Base-by-base conservation (phyloP, 2,888 invertebrate species). In the Willowsia nigromaculata region DNA sequence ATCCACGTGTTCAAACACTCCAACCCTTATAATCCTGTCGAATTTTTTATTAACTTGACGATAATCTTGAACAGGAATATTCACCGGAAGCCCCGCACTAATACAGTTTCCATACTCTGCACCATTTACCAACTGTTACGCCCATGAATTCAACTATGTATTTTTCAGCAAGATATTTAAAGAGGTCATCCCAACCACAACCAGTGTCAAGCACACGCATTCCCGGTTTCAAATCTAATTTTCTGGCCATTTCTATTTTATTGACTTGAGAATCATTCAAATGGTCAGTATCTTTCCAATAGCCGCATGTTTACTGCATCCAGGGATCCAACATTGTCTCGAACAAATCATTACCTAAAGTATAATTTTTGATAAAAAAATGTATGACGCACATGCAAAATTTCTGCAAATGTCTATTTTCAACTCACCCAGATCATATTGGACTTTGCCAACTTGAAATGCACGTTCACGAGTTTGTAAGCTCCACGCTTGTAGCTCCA, bases 1-100 rank as follows among this genome's bases (percentile, higher is more conserved):
- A 13, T 90, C 88, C 22, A 90, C 89, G 59, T 87, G 88, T 65
- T 91, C 91, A 50, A 89, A 68, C 88, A 59, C 22, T 13, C 82
- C 82, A 37, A 43, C 11, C 9, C 43, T 43, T 9, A 43, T 1
- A 1, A 43, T 9, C 43, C 43, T 3, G 43, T 43, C 43, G 13
- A 43, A 43, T 33, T 68, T 27, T 27, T 83, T 68, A 22, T 25
- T 53, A 3, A 83, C 22, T 5, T 65, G 37, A 6, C 83, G 43
- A 15, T 83, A 83, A 33, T 83, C 83, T n/a, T 27, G 30, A 0
- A 83, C 3, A 5, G 68, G 53, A 7, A 83, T 33, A 0, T 83
- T 68, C 0, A 83, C 83, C 0, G 43, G 47, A 7, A 83, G 83
- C 0, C 83, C 83, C 25, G 30, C 13, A 22, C 33, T 15, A 15